phyloP scores from a whole-genome alignment of 2,797 vertebrate genomes.

The Huso huso region DNA sequence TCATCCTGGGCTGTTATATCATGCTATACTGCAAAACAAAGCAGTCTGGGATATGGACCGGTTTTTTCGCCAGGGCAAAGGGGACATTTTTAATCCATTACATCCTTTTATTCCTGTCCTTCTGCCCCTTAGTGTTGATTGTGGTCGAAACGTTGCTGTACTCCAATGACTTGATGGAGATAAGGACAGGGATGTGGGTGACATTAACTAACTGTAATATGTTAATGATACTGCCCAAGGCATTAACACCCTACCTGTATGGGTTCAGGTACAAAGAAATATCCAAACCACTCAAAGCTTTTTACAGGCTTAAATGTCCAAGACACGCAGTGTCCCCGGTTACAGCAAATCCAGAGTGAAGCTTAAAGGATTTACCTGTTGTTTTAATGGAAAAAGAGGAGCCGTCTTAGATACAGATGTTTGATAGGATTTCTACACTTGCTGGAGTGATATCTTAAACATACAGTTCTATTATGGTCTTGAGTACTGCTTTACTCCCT shows the following conservation, averaged over 20 bases:
- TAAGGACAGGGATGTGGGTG: conserved; percentile 49
- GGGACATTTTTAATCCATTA: conserved; percentile 68
- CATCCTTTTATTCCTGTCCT: conserved; percentile 60
- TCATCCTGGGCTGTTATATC: conserved; percentile 53
- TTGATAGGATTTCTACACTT: too few species aligned
- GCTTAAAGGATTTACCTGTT: too few species aligned
- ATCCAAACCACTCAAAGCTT: conserved; percentile 32
- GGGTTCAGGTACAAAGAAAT: conserved; percentile 66
- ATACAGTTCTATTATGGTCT: too few species aligned
- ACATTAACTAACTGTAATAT: conserved; percentile 58
- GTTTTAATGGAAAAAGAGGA: too few species aligned
- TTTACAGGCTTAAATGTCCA: conserved; percentile 44
- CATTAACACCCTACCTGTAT: conserved; percentile 61
- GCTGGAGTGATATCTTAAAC: too few species aligned
- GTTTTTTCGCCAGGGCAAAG: conserved; percentile 51
- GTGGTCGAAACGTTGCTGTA: conserved; percentile 51
- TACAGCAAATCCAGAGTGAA: conserved; percentile 3
- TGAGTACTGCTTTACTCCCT: too few species aligned
- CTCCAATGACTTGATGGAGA: conserved; percentile 25
- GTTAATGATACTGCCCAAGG: conserved; percentile 60
- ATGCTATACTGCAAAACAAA: conserved; percentile 56
- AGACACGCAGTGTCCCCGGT: conserved; percentile 33
- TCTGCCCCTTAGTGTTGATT: conserved; percentile 57
- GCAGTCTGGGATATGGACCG: conserved; percentile 46
- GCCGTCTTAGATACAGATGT: too few species aligned